These are phyloP conservation scores for Phalacrocorax aristotelis DNA, from an alignment of 2,113 vertebrate genomes.

Conservation along the genomic window DNA sequence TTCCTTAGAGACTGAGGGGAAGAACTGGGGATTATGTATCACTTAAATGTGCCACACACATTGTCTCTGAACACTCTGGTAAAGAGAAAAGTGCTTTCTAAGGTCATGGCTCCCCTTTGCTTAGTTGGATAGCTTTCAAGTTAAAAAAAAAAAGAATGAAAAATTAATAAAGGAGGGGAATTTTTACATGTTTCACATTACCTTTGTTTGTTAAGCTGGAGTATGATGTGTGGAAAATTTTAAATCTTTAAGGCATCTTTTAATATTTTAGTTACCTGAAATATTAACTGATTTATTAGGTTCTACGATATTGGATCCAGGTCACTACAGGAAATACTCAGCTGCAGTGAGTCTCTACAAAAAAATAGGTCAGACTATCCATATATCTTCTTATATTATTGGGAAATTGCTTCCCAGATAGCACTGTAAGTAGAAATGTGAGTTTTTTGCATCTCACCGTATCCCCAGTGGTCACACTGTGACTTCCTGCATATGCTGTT, in stretches of 20 bases:
- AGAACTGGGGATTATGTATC: conserved; percentile 23
- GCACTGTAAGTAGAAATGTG: conserved; percentile 18
- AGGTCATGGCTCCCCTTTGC: conserved; percentile 1
- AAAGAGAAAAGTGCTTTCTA: conserved; percentile 11
- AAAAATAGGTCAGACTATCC: conserved; percentile 39
- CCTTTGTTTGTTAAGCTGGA: conserved; percentile 46
- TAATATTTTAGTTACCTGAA: conserved; percentile 67
- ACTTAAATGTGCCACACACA: conserved; percentile 44
- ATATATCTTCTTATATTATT: conserved; percentile 48
- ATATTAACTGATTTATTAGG: conserved; percentile 63
- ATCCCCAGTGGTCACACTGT: neutral
- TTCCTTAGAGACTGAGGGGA: neutral
- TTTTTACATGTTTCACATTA: conserved; percentile 55
- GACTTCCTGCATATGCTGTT: conserved; percentile 44
- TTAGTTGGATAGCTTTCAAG: conserved; percentile 34
- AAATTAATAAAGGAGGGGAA: conserved; percentile 45
- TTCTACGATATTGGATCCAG: conserved; percentile 60
- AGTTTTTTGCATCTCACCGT: neutral
- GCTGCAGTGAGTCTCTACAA: conserved; percentile 22
- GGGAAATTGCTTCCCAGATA: conserved; percentile 62
- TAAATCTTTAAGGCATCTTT: conserved; percentile 64
- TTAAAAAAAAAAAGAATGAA: neutral
- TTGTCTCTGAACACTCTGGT: conserved; percentile 28
- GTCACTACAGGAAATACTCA: conserved; percentile 63
- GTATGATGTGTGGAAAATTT: conserved; percentile 44